Evolutionary conservation across 2,113 vertebrate species (phyloP), one percentile per base, ranked within the genome.

Genomic region (Neofelis nebulosa): DNA sequence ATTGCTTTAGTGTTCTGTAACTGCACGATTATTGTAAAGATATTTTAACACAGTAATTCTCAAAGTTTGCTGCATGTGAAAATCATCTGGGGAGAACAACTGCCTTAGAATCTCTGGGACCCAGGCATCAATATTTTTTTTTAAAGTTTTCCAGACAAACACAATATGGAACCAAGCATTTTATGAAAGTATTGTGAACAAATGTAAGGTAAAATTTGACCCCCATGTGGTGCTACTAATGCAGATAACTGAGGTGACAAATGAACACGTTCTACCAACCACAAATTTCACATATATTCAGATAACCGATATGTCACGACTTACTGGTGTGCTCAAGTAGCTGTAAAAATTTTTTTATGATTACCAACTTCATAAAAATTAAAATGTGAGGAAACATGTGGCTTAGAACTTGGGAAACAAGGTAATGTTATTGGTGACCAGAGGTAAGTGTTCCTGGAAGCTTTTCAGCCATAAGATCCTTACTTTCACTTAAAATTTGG

Each of bases 121-220:
- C 27, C 52, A 94, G 79, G 71, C 12, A 33, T 8, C 0, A 0
- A 84, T 14, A 63, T 41, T n/a, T 74, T 93, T 55, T n/a, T 94
- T 63, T 29, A 45, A 79, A 41, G 71, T 79, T 82, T 94, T 63
- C 65, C 74, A 88, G 68, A 82, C 55, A 19, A 94, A 91, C 71
- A 95, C 55, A 91, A 61, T 78, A 50, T 48, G 36, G 23, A 94
- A 79, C 33, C 69, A 96, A 89, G 16, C 94, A 63, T 81, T 91
- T 92, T 76, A 65, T 89, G 74, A 71, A 94, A 94, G 41, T 89
- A 78, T 78, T 66, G 41, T 61, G 71, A 93, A 89, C 81, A 95
- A 92, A 74, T 41, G 2, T 74, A 87, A 97, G 65, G 82, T 86
- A 93, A 83, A 93, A 84, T 94, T 81, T 94, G 27, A 71, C 25